Evolutionary conservation across 2,113 vertebrate genomes (phyloP).

Genomic region (Melanocharis versteri): DNA sequence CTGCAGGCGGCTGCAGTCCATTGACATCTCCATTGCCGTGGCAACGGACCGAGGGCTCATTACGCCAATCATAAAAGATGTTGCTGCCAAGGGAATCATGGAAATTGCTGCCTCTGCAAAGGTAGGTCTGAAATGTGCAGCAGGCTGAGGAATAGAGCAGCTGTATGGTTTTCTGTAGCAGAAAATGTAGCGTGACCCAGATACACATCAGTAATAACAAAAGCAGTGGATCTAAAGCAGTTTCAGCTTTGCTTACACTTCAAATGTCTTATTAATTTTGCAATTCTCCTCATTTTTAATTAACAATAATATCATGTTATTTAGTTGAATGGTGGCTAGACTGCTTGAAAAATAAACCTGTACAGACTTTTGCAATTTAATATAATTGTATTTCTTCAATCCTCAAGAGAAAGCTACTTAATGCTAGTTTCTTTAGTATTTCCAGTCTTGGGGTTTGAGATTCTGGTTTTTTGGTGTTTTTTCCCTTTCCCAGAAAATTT

Average conservation of each 20-base stretch:
- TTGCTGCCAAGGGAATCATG: constrained; percentile 84
- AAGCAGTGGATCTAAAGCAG: not conserved
- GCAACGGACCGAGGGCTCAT: constrained; percentile 91
- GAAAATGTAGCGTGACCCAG: not conserved
- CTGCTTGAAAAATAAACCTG: not conserved
- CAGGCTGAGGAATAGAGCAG: not conserved
- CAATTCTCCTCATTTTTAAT: not conserved
- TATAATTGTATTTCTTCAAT: not conserved
- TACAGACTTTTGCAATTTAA: not conserved
- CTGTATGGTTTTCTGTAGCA: not conserved
- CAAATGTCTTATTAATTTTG: not conserved
- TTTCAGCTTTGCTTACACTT: not conserved
- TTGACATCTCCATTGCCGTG: constrained; percentile 93
- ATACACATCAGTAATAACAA: not conserved
- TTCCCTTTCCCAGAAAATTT: not conserved
- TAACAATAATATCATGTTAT: not conserved
- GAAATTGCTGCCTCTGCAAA: constrained; percentile 89
- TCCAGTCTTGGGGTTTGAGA: not conserved
- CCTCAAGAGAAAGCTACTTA: not conserved
- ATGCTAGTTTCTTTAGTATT: not conserved
- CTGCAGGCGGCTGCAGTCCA: constrained; percentile 79
- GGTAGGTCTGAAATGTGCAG: constrained; percentile 67
- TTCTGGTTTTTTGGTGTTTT: not conserved
- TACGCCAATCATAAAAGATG: constrained; percentile 91
- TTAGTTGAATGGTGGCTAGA: not conserved